Base-by-base conservation (phyloP, 2,113 vertebrate species). In the Tylochromis polylepis region DNA sequence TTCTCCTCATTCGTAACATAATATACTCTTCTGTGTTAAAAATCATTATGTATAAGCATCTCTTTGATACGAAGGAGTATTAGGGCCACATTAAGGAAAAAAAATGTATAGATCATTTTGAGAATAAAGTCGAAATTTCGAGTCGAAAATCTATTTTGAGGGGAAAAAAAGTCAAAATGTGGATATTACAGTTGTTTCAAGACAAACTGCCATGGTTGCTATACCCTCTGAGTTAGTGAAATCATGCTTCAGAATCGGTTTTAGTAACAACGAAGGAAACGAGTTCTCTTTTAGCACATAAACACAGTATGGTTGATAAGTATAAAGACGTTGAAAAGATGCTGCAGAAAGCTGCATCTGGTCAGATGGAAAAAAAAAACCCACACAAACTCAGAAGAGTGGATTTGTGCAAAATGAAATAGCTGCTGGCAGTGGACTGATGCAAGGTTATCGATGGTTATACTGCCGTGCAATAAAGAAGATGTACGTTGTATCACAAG, bases 351-450 rank as follows among this genome's bases (percentile, higher is more conserved):
- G 62, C 7, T 67, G 11, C 62, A 65, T 38, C 34, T 65, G 60
- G 20, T 8, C 60, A 65, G 60, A 38, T 65, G 1, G 34, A 65
- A 65, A 65, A 65, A 65, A 38, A n/a, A n/a, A n/a, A n/a, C n/a
- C n/a, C n/a, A n/a, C 58, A 60, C 20, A 38, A 65, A 38, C 1
- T 38, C 4, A 0, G 34, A 22, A 34, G 20, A 38, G 60, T 65
- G 20, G 0, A 38, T 38, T 14, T 38, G 60, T 65, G 34, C 60
- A 38, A 65, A 65, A 38, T 14, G 2, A 65, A 65, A 62, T n/a
- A 38, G 20, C 0, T 38, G 20, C 0, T 38, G 62, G 34, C 34
- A 36, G 34, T 36, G 34, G 34, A 36, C 8, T 9, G 34, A 36
- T 36, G 34, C 34, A 36, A 36, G 34, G 34, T 38, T 14, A 67